Base-by-base conservation (phyloP, 2,888 invertebrate species). In the Pegoplata infirma region DNA sequence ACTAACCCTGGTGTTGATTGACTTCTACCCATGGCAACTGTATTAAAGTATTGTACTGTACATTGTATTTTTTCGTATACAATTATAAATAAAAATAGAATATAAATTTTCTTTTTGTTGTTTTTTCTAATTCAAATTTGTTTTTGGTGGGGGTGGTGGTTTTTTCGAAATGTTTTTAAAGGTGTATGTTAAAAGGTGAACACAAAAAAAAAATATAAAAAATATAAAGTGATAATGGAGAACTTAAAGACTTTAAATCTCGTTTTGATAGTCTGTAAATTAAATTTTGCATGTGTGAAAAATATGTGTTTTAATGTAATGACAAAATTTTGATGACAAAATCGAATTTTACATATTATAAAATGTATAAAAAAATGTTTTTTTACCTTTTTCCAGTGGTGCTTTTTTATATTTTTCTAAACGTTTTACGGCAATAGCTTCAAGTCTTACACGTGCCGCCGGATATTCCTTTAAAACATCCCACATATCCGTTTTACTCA, bases 401-500 rank as follows among this genome's bases (percentile, higher is more conserved):
- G 96, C 96, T 89, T 96, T 96, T 91, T 98, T 98, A 91, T 98
- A 98, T 91, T 98, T 98, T 91, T 98, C 98, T 87, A 99, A 93
- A 89, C 98, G 93, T 91, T 98, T 98, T 86, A 98, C 98, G 77
- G 98, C 98, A 86, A 99, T 98, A 77, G 98, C 96, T 91, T 98
- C 98, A 71, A 99, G 93, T 81, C 98, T 94, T 86, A 98, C 95
- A 90, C 98, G 92, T 81, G 97, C 97, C 19, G 97, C 96, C 23
- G 97, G 97, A 90, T 97, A 97, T 90, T 97, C 97, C 91, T 98
- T 97, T 82, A 98, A 93, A 82, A 99, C 99, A 90, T 98, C 98
- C 98, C 98, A 98, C 96, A 99, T 97, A 92, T 98, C 98, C 92
- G 97, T 97, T 92, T 99, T 99, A 91, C 97, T 97, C 84, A 99